Evolutionary conservation across 2,888 invertebrate species (phyloP).

Genomic region (Aplocera efformata): DNA sequence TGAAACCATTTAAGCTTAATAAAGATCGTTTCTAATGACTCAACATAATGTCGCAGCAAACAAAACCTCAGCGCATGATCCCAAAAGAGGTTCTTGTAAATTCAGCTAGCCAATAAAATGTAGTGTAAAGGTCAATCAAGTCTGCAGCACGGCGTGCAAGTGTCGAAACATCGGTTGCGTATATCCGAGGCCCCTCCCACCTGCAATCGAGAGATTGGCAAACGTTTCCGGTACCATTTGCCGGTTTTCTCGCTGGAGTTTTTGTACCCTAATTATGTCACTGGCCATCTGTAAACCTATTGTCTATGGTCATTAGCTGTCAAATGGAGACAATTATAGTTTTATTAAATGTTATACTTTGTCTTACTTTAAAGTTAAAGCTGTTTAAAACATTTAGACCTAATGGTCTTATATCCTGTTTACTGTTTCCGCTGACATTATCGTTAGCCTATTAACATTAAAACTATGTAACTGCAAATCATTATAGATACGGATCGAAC

Average conservation of each 20-base stretch:
- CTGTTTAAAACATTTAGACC: too few relatives aligned
- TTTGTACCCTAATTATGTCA: slow-evolving; percentile 50
- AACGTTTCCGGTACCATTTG: slow-evolving; percentile 63
- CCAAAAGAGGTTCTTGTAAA: too few relatives aligned
- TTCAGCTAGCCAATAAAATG: neutral
- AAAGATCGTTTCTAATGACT: too few relatives aligned
- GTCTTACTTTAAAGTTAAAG: too few relatives aligned
- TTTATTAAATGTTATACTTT: too few relatives aligned
- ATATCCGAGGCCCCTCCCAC: slow-evolving; percentile 49
- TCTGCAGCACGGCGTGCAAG: slow-evolving; percentile 13
- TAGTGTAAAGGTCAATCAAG: slow-evolving; percentile 16
- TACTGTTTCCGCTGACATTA: slow-evolving; percentile 32
- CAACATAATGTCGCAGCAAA: too few relatives aligned
- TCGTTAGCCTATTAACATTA: slow-evolving; percentile 30
- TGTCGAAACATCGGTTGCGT: slow-evolving; percentile 37
- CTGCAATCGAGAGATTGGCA: slow-evolving; percentile 50
- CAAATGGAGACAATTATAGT: neutral
- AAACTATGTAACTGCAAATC: slow-evolving; percentile 26
- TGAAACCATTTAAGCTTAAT: too few relatives aligned
- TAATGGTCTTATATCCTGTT: neutral
- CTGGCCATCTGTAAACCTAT: slow-evolving; percentile 29
- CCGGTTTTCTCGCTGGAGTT: slow-evolving; percentile 49
- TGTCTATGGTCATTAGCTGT: slow-evolving; percentile 20
- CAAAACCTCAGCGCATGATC: too few relatives aligned
- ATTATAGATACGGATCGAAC: slow-evolving; percentile 29